Evolutionary conservation across 1,140 invertebrate species (phyloP).

Genomic region (Tetramorium simillimum): DNA sequence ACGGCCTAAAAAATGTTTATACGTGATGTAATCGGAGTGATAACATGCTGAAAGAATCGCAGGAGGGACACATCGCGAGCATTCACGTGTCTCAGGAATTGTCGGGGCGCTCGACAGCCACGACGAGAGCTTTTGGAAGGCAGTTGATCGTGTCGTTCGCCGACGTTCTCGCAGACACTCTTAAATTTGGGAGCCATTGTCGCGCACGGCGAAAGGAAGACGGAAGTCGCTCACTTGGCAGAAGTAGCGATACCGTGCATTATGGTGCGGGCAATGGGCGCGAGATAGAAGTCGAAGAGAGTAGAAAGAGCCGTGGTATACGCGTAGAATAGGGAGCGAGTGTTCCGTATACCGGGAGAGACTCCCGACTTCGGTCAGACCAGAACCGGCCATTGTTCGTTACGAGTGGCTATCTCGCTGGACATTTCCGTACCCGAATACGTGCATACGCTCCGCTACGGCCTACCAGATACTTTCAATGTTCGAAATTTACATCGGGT

Average conservation of each 20-base stretch:
- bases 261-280: constrained; percentile 62
- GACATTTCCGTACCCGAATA: constrained; percentile 81
- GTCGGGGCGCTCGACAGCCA: neutral
- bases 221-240: constrained; percentile 83
- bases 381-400: constrained; percentile 82
- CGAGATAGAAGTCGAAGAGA: constrained; percentile 58
- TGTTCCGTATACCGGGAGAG: constrained; percentile 31
- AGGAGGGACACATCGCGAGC: neutral
- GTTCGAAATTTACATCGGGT: constrained; percentile 66
- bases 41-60: neutral
- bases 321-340: neutral
- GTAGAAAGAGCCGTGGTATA: constrained; percentile 40
- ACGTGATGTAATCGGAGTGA: neutral
- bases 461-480: constrained; percentile 73
- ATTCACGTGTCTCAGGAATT: constrained; percentile 14
- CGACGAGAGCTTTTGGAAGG: constrained; percentile 57
- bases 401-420: constrained; percentile 83
- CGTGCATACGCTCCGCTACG: constrained; percentile 62
- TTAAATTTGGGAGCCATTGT: constrained; percentile 84
- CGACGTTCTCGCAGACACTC: constrained; percentile 76
- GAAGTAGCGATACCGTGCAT: constrained; percentile 82
- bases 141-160: constrained; percentile 30
- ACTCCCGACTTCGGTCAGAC: constrained; percentile 76
- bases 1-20: neutral
- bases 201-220: constrained; percentile 76